Base-by-base conservation (phyloP, 2,888 invertebrate genomes). In the Morpho deidamia region DNA sequence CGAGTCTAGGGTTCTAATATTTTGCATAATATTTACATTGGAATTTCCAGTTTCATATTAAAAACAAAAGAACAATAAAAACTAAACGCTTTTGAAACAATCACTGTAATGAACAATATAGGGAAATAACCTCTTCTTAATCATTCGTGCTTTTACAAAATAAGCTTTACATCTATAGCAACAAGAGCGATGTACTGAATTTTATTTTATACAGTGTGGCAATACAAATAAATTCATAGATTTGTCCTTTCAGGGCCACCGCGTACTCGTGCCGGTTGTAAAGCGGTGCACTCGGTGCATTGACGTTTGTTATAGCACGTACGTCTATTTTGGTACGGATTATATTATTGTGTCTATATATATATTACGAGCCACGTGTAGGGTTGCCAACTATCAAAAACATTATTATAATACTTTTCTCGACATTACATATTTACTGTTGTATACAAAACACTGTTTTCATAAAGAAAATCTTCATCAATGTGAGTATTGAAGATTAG, bases 231-330 rank as follows among this genome's bases (percentile, higher is more conserved):
- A 37, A 37, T 45, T 10, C 10, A 45, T 37, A 34, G 14, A 2
- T 10, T 10, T 14, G 38, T 39, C 46, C 32, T 47, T 32, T 38
- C 11, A 47, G 32, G 23, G 46, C 11, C 46, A 32, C 46, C 23
- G 39, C 23, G 14, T 32, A 11, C 32, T 46, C 38, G 44, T 23
- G 23, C 2, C 23, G 23, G 23, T 23, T 23, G 23, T 23, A 23
- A 11, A 5, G 35, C 8, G 45, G n/a, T 47, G 39, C 32, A 46
- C 11, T 46, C 46, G 38, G 38, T 38, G 46, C 46, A 47, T 12
- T 44, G 35, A 47, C 46, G 9, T 46, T 38, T 46, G 32, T 39
- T 38, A 39, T 38, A 32, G 39, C 46, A 47, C 39, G 46, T 47
- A 32, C 39, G n/a, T 38, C 46, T 47, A 47, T 47, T 47, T 47